A percentile compares a stretch with the other conserved stretches of the same genome.
phyloP scores from a whole-genome alignment of 2,797 vertebrate genomes.

The Ciconia nigra region DNA sequence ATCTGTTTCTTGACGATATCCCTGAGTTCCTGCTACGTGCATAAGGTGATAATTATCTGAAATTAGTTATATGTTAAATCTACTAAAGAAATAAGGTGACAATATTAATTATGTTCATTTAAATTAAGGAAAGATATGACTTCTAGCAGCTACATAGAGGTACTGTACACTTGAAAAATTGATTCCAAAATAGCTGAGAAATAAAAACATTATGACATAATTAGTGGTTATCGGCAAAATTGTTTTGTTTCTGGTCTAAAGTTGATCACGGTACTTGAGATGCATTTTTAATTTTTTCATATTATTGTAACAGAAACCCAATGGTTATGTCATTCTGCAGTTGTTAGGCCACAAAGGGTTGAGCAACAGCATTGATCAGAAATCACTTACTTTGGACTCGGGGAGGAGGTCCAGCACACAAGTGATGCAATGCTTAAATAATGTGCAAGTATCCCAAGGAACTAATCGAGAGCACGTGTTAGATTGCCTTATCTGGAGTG shows the following conservation, averaged over 20 bases:
- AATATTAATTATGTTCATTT: not conserved
- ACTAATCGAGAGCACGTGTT: accelerated
- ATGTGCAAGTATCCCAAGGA: not conserved
- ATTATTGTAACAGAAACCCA: not conserved
- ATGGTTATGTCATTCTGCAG: not conserved
- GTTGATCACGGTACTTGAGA: not conserved
- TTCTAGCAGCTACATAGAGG: not conserved
- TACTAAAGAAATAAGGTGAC: not conserved
- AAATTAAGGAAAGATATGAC: not conserved
- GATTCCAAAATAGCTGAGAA: not conserved
- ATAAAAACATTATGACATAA: not conserved
- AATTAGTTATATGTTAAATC: not conserved
- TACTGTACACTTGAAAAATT: not conserved
- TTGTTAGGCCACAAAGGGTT: not conserved
- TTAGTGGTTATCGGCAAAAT: not conserved
- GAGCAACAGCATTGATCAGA: not conserved
- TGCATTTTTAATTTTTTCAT: not conserved
- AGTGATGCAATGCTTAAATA: not conserved
- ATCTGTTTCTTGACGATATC: not conserved
- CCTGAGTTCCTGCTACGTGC: not conserved
- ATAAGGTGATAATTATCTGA: not conserved
- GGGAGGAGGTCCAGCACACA: not conserved
- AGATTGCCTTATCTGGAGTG: not conserved
- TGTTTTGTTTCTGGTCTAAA: not conserved
- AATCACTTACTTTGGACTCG: not conserved